Evolutionary conservation across 2,888 invertebrate species (phyloP).

Genomic region (Diploptera punctata): DNA sequence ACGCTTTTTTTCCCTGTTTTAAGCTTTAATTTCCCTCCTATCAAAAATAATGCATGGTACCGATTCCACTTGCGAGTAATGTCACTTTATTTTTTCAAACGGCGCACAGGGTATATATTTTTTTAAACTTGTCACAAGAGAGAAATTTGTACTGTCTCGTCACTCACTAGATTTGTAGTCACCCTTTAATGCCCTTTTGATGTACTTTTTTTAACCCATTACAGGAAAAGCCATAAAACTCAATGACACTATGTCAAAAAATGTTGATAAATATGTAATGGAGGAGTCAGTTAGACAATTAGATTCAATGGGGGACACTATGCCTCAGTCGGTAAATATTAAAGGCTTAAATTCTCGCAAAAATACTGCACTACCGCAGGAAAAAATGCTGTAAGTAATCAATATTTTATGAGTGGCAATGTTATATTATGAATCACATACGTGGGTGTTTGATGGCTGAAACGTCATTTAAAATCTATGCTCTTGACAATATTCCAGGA

Average conservation of each 20-base stretch:
- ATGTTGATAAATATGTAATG: constrained; percentile 28
- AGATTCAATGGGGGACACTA: constrained; percentile 17
- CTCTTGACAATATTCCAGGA: neutral
- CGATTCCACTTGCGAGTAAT: neutral
- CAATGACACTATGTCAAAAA: constrained; percentile 25
- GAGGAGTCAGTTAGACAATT: constrained; percentile 24
- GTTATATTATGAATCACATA: neutral
- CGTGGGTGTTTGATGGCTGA: neutral
- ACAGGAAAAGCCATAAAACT: constrained; percentile 19
- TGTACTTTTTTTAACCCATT: constrained; percentile 25
- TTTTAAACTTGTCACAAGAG: constrained; percentile 20
- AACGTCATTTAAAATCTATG: neutral
- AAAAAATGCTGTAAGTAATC: constrained; percentile 11
- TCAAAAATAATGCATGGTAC: constrained; percentile 20
- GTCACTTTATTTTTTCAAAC: constrained; percentile 11
- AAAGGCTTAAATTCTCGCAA: neutral
- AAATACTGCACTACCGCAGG: constrained; percentile 3
- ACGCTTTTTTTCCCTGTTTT: neutral
- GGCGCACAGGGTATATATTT: neutral
- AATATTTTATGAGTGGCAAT: neutral
- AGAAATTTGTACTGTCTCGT: constrained; percentile 20
- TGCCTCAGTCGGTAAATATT: constrained; percentile 14
- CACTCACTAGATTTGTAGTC: constrained; percentile 28
- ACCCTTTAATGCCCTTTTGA: constrained; percentile 30
- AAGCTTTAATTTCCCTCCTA: constrained; percentile 14